Base-by-base conservation (phyloP, 2,888 invertebrate species). In the Pristionchus maxplancki region DNA sequence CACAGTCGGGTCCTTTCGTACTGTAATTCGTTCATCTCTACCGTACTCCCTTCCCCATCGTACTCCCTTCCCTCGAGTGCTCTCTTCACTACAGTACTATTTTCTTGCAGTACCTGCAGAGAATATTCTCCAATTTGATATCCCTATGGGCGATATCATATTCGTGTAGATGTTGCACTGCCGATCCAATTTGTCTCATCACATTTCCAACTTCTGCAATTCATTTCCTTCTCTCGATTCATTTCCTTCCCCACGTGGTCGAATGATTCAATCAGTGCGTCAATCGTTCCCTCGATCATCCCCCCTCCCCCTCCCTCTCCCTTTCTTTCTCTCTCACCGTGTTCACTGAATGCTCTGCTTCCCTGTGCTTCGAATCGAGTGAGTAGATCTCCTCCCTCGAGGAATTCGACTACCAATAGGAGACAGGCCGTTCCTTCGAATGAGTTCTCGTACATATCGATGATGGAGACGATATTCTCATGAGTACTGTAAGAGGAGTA, bases 371-470 rank as follows among this genome's bases (percentile, higher is more conserved):
- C 98, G 95, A 99, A 99, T 95, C 98, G 96, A 95, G 97, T 97
- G 95, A 99, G 98, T 89, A 99, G 96, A 95, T 99, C 99, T 0
- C 99, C 99, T 5, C 99, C 99, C 95, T 98, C 98, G 98, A 99
- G 98, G 94, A 98, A 98, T 84, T 92, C 92, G 81, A 92, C 71
- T 24, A 67, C 97, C 84, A 99, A 97, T 20, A 99, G 96, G 4
- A 99, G 96, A 95, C 98, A 99, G 93, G 97, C 97, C 93, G 97
- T 97, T 20, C 97, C 97, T 90, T 97, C 97, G 94, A 98, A 98
- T 31, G 97, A 96, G 95, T 99, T 99, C 96, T 98, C 98, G 95
- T 98, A 99, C 58, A 99, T 98, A 96, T 99, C 98, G 92, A 97
- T 96, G 86, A 97, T 96, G 95, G 97, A 97, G 11, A 99, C 99